Evolutionary conservation across 2,113 vertebrate species (phyloP).

Genomic region (Saccopteryx bilineata): DNA sequence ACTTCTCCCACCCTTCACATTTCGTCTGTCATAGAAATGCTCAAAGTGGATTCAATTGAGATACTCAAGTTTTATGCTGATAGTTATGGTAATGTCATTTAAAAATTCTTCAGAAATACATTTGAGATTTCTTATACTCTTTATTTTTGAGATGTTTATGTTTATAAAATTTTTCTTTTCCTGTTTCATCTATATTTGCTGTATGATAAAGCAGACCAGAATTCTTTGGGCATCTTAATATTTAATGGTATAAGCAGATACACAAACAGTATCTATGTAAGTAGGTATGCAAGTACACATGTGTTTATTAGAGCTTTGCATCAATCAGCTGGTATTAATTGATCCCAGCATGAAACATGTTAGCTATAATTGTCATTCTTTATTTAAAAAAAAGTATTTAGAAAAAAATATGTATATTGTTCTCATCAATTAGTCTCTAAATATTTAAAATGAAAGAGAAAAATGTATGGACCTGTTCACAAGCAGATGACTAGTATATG

Average conservation of each 20-base stretch:
- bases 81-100: slow-evolving; percentile 19
- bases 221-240: slow-evolving; percentile 24
- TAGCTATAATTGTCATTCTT: slow-evolving; percentile 34
- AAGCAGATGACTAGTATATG: neutral
- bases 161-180: neutral
- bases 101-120: neutral
- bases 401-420: neutral
- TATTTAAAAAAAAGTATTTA: slow-evolving; percentile 40
- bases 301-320: slow-evolving; percentile 24
- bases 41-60: neutral
- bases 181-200: neutral
- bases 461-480: neutral
- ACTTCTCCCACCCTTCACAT: neutral
- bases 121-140: neutral
- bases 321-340: slow-evolving; percentile 53
- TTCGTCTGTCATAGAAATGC: neutral
- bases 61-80: neutral
- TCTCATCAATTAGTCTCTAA: neutral
- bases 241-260: slow-evolving; percentile 45
- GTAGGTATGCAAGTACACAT: neutral
- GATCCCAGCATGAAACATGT: slow-evolving; percentile 11
- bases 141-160: slow-evolving; percentile 11
- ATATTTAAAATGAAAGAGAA: neutral
- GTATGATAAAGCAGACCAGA: neutral
- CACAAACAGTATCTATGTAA: neutral